Percentiles rank a stretch among this genome's conserved stretches.
phyloP scores from a whole-genome alignment of 2,888 invertebrate species.

The Macaria liturata region DNA sequence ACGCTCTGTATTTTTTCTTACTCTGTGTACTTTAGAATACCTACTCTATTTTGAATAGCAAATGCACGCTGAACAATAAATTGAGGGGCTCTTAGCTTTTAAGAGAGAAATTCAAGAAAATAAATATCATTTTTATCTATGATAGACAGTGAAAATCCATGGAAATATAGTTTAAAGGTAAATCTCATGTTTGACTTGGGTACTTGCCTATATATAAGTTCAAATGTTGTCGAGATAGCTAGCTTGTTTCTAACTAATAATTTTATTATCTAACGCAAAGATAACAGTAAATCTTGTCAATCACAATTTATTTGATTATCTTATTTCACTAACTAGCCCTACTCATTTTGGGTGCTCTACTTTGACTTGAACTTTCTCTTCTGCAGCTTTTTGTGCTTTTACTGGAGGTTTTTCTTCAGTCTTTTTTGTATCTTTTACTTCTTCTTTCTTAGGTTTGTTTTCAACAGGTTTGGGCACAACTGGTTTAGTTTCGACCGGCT shows the following conservation, averaged over 20 bases:
- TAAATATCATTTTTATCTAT: constrained; percentile 1
- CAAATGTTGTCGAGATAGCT: too few relatives aligned
- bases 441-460: neutral
- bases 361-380: neutral
- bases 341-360: too few relatives aligned
- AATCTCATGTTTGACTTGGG: too few relatives aligned
- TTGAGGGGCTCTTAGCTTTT: constrained; percentile 22
- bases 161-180: neutral
- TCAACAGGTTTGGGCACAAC: neutral
- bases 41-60: constrained; percentile 32
- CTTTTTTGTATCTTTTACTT: too few relatives aligned
- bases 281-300: too few relatives aligned
- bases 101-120: constrained; percentile 18
- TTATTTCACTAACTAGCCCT: too few relatives aligned
- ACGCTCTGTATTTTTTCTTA: too few relatives aligned
- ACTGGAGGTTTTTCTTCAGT: constrained; percentile 3
- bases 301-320: too few relatives aligned
- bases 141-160: neutral
- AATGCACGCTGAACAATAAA: constrained; percentile 32
- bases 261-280: too few relatives aligned
- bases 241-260: too few relatives aligned
- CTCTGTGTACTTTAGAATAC: constrained; percentile 2
- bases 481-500: constrained; percentile 3
- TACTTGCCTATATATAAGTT: too few relatives aligned
- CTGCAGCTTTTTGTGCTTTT: constrained; percentile 4